Evolutionary conservation across 2,797 vertebrate genomes (phyloP).

Genomic region (Rachycentron canadum): DNA sequence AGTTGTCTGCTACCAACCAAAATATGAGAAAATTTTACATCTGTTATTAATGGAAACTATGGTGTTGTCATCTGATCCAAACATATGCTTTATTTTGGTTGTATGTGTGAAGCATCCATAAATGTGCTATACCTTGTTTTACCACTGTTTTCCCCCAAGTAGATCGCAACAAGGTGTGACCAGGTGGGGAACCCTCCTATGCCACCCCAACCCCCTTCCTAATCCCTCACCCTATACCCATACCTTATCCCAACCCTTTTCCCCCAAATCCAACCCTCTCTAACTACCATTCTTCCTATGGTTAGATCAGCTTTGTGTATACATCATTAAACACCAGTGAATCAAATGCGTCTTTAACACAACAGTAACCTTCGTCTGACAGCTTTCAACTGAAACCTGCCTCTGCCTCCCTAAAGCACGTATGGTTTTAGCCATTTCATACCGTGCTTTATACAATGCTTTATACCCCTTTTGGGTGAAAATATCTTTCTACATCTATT

Average conservation of each 20-base stretch:
- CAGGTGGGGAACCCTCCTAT: slow-evolving; percentile 86
- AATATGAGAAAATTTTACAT: slow-evolving; percentile 13
- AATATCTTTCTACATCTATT: background rate
- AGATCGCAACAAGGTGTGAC: slow-evolving; percentile 88
- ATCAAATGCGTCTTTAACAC: slow-evolving; percentile 54
- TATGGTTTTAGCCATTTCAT: slow-evolving; percentile 11
- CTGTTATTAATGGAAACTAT: slow-evolving; percentile 35
- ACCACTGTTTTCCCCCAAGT: slow-evolving; percentile 84
- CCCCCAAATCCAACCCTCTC: slow-evolving; percentile 35
- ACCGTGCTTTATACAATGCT: slow-evolving; percentile 30
- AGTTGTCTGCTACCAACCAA: slow-evolving; percentile 59
- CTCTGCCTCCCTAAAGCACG: slow-evolving; percentile 17
- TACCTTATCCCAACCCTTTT: slow-evolving; percentile 26
- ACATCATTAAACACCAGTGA: slow-evolving; percentile 29
- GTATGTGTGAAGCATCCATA: slow-evolving; percentile 80
- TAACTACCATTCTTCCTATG: slow-evolving; percentile 56
- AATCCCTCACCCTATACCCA: slow-evolving; percentile 28
- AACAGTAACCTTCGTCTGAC: slow-evolving; percentile 66
- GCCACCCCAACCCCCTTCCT: slow-evolving; percentile 30
- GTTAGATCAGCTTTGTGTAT: slow-evolving; percentile 64
- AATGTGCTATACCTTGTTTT: slow-evolving; percentile 85
- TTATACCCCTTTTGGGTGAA: background rate
- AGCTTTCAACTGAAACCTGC: slow-evolving; percentile 75
- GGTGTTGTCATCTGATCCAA: slow-evolving; percentile 65
- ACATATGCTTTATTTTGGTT: slow-evolving; percentile 69